Percentiles rank a stretch among this genome's conserved stretches.
Evolutionary conservation across 2,113 vertebrate species (phyloP).

Genomic region (Toxotes chatareus): DNA sequence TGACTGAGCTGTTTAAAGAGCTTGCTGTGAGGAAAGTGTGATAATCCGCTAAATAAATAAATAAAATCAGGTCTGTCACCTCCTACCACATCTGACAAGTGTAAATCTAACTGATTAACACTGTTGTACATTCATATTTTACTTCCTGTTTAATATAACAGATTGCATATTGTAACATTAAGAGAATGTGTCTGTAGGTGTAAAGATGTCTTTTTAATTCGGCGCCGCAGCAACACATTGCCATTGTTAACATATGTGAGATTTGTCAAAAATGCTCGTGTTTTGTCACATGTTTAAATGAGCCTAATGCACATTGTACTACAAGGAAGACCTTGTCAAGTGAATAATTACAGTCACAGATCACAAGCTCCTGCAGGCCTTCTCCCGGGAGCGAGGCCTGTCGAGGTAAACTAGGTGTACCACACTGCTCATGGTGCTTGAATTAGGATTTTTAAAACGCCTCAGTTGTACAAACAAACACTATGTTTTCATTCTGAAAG

Average conservation of each 20-base stretch:
- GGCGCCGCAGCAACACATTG: slow-evolving; percentile 70
- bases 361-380: slow-evolving; percentile 53
- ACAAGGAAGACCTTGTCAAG: slow-evolving; percentile 72
- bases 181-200: slow-evolving; percentile 80
- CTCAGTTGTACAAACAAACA: neutral
- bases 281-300: slow-evolving; percentile 81
- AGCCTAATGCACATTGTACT: slow-evolving; percentile 65
- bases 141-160: slow-evolving; percentile 80
- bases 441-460: neutral
- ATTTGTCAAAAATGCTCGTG: slow-evolving; percentile 79
- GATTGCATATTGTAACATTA: slow-evolving; percentile 79
- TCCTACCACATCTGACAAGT: slow-evolving; percentile 75
- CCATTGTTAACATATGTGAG: slow-evolving; percentile 83
- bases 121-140: slow-evolving; percentile 70
- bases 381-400: slow-evolving; percentile 47
- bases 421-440: slow-evolving; percentile 1
- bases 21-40: slow-evolving; percentile 72
- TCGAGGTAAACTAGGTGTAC: slow-evolving; percentile 50
- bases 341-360: slow-evolving; percentile 70
- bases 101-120: slow-evolving; percentile 84
- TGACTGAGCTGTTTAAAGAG: slow-evolving; percentile 63
- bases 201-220: slow-evolving; percentile 82
- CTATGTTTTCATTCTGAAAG: slow-evolving; percentile 3
- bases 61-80: slow-evolving; percentile 73
- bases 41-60: slow-evolving; percentile 82